Evolutionary conservation across 35 echinoderm and acorn worm species (phyloP).

Genomic region (Heliocidaris tuberculata): DNA sequence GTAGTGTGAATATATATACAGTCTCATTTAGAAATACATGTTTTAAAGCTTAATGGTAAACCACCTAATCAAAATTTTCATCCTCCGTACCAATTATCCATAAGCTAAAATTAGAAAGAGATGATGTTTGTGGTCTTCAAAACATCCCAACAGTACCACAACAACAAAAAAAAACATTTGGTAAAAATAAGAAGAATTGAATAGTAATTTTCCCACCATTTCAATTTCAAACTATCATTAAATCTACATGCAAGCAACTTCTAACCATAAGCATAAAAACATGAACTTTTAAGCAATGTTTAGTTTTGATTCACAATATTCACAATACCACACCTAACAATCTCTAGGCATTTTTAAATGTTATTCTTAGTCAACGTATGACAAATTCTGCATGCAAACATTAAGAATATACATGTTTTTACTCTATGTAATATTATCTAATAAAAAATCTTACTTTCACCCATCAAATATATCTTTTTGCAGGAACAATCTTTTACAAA

Average conservation of each 20-base stretch:
- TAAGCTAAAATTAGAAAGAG: not conserved
- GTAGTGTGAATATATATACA: conserved; percentile 34
- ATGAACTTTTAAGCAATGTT: conserved; percentile 6
- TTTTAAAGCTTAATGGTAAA: not conserved
- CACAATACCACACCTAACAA: conserved; percentile 36
- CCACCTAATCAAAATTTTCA: not conserved
- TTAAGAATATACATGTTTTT: not conserved
- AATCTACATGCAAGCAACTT: not conserved
- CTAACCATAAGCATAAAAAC: conserved; percentile 6
- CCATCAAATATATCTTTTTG: not conserved
- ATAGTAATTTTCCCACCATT: not conserved
- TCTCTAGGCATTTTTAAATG: not conserved
- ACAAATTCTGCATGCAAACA: conserved; percentile 11
- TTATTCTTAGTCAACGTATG: not conserved
- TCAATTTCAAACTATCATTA: not conserved
- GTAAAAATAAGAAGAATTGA: not conserved
- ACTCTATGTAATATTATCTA: not conserved
- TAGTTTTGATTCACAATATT: conserved; percentile 30
- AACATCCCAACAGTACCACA: not conserved
- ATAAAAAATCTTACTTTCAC: not conserved
- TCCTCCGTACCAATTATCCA: not conserved
- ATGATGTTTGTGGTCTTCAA: not conserved
- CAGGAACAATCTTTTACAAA: not conserved
- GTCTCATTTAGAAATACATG: conserved; percentile 3
- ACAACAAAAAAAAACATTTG: not conserved